Evolutionary conservation across 2,888 invertebrate genomes (phyloP), one percentile per base, ranked within the genome.

Genomic region (Reticulitermes lucifugus): DNA sequence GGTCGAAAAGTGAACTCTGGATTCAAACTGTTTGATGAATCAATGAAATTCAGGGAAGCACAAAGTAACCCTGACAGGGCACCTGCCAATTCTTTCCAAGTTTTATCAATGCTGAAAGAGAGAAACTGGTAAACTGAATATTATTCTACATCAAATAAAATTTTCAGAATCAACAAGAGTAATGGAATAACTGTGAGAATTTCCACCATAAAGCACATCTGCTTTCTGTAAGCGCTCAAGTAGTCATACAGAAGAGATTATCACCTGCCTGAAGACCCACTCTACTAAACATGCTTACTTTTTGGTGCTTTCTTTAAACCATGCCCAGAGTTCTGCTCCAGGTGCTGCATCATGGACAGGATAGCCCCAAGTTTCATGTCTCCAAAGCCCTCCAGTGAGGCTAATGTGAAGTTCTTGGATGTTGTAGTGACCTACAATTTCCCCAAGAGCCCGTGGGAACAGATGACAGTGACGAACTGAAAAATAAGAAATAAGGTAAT

Each of bases 51-150:
- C 21, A 99, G 92, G 2, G 99, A 99, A 21, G 99, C 97, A 92
- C 99, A 99, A 86, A 99, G 94, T 10, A 99, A 93, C 2, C 99
- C 99, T 29, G 99, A 98, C 70, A 99, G 93, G 0, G 98, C 96
- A 89, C 97, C 96, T 83, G 97, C 96, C 59, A 99, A 91, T 88
- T 96, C 95, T 89, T 94, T 94, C 99, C 99, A 99, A 88, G 96
- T 94, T 81, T 93, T 92, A 89, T 98, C 96, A 14, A 98, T 94
- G 90, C 96, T 94, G 89, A 79, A 90, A 88, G 83, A 86, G 83
- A 87, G 87, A 86, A 84, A 77, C 0, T 10, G n/a, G 14, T 65
- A 65, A n/a, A 18, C 0, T 18, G 4, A 18, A 55, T 18, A 55
- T 18, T 55, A 18, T 55, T 55, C 18, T 18, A 18, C 14, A 55